Percentiles rank a stretch among this genome's conserved stretches.
Conservation (phyloP, 1,140 invertebrate species). For the Parasteatoda tepidariorum region DNA sequence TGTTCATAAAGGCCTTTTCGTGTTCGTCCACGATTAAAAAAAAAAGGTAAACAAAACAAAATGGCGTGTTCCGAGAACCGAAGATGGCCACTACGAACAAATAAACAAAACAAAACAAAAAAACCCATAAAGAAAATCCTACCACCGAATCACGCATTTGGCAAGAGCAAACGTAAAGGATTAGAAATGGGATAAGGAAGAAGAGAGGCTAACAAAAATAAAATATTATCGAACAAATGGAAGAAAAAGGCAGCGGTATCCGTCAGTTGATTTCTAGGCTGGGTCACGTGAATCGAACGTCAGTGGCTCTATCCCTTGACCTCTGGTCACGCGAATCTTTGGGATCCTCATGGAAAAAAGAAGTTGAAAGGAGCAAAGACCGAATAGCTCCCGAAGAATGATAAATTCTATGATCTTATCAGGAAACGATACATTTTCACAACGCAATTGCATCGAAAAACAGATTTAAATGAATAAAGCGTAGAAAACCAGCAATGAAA, state of each 20-base stretch:
- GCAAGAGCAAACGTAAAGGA: background rate
- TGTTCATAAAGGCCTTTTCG: background rate
- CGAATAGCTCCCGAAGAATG: background rate
- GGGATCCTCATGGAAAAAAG: background rate
- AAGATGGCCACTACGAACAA: background rate
- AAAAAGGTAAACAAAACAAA: no score
- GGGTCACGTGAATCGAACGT: slow-evolving; percentile 35
- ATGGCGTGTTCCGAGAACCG: slow-evolving; percentile 4
- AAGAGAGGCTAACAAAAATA: background rate
- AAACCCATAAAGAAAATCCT: background rate
- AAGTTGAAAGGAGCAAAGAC: slow-evolving; percentile 23
- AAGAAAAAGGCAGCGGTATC: slow-evolving; percentile 1
- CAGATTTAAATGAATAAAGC: no score
- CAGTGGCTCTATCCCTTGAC: slow-evolving; percentile 37
- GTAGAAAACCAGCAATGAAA: no score
- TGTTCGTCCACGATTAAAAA: background rate
- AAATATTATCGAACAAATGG: background rate
- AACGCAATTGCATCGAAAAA: no score
- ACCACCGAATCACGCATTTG: background rate
- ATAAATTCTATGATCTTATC: background rate
- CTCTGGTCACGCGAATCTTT: slow-evolving; percentile 40
- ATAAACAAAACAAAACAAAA: slow-evolving; percentile 5
- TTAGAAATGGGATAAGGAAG: background rate
- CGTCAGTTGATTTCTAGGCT: background rate
- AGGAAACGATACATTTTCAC: no score